Conservation (phyloP, 2,888 invertebrate species). For the Megaustenia siamemsis region DNA sequence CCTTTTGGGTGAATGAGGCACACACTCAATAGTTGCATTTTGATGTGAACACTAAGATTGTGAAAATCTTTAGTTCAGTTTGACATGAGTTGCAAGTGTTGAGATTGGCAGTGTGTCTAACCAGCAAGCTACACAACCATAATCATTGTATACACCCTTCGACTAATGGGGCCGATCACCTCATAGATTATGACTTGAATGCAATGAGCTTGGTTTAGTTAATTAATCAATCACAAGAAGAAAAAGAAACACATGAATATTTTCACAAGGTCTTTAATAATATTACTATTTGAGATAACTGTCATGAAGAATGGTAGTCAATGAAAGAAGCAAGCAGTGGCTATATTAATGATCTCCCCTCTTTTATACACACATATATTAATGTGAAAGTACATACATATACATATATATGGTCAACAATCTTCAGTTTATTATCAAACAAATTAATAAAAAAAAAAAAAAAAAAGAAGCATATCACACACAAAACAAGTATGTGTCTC, state of each 20-base stretch:
- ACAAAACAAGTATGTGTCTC: not conserved
- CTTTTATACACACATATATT: not conserved
- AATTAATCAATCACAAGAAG: too few species aligned
- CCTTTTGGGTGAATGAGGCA: too few species aligned
- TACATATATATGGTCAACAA: constrained; percentile 23
- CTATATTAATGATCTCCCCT: constrained; percentile 18
- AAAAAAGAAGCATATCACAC: not conserved
- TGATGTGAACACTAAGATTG: too few species aligned
- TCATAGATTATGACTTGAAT: too few species aligned
- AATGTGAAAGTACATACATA: not conserved
- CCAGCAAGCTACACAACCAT: too few species aligned
- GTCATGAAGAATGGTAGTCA: constrained; percentile 5
- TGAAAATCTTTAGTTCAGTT: too few species aligned
- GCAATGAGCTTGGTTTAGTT: too few species aligned
- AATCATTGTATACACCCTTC: too few species aligned
- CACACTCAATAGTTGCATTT: too few species aligned
- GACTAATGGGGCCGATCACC: too few species aligned
- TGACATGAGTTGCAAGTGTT: too few species aligned
- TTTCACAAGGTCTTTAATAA: constrained; percentile 26
- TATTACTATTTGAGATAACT: constrained; percentile 23
- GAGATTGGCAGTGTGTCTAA: too few species aligned
- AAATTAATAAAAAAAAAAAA: not conserved
- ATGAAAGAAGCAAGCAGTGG: constrained; percentile 21
- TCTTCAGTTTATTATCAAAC: not conserved
- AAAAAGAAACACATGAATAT: not conserved